Base-by-base conservation (phyloP, 2,888 invertebrate species). In the Oxystoma pomonae region DNA sequence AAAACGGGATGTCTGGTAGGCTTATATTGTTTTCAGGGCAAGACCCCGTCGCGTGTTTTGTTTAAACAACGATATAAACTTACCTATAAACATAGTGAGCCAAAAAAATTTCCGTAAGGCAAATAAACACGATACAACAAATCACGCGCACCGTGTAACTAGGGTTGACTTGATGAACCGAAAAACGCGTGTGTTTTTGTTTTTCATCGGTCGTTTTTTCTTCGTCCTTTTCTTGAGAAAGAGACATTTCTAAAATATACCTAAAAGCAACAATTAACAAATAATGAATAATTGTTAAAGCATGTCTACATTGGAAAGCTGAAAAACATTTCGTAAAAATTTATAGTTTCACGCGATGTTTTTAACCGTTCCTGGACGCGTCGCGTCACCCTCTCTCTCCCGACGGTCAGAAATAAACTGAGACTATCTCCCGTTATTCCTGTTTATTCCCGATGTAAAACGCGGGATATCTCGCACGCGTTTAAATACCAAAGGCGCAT, bases 61-160 rank as follows among this genome's bases (percentile, higher is more conserved):
- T n/a, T n/a, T n/a, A n/a, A n/a, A n/a, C n/a, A n/a, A n/a, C n/a
- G n/a, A n/a, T n/a, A 7, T 57, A 12, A 57, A 61, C 65, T 67
- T 58, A 67, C 67, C 77, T 70, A 67, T 80, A 80, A 50, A 80
- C 70, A 68, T 80, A 80, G 66, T 80, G 80, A 5, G 80, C 77
- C 62, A 80, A 67, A 67, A 76, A 78, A 51, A 80, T 76, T 69
- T 80, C 79, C 0, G 78, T 78, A 12, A 80, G 66, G 62, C 78
- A 79, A 58, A 80, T 76, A 65, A 80, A 79, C 19, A 79, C 67
- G 16, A 80, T 79, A 69, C 80, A 80, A 70, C 78, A 80, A 56
- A 79, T 70, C 2, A 80, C 76, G 16, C 80, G 75, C 59, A 78
- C 72, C 12, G 79, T 79, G 62, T 79, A 80, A 70, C 77, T 78